Conservation (phyloP, 1,140 invertebrate species). For the Artemia franciscana region DNA sequence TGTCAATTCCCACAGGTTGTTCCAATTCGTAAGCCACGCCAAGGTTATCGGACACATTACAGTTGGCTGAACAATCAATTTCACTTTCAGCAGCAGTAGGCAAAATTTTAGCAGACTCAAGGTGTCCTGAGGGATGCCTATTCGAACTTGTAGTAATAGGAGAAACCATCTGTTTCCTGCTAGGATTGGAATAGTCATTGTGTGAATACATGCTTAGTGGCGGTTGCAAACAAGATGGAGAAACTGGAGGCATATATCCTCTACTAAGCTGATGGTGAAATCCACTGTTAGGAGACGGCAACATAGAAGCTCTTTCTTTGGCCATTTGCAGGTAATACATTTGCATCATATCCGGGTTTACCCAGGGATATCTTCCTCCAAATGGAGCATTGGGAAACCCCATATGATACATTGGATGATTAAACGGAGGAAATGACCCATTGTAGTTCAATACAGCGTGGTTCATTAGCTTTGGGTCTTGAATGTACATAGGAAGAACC, state of each 20-base stretch:
- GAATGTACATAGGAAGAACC: neutral
- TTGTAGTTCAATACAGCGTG: neutral
- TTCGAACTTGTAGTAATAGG: neutral
- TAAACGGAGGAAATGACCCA: neutral
- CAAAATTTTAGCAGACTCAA: neutral
- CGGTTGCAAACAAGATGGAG: neutral
- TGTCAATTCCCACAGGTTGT: no score
- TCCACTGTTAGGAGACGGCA: neutral
- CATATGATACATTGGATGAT: neutral
- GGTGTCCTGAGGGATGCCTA: neutral
- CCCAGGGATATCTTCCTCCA: neutral
- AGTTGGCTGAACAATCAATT: no score
- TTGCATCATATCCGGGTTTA: neutral
- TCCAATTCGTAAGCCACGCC: no score
- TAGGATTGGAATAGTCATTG: neutral
- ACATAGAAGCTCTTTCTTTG: neutral
- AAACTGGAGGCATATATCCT: neutral
- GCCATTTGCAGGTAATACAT: neutral
- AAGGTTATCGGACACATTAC: no score
- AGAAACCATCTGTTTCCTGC: neutral
- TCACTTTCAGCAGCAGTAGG: no score
- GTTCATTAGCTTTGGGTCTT: neutral
- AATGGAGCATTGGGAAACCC: neutral
- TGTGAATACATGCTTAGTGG: neutral
- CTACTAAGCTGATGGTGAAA: neutral